Conservation (phyloP, 2,888 invertebrate species). For the Chelonus formosanus region DNA sequence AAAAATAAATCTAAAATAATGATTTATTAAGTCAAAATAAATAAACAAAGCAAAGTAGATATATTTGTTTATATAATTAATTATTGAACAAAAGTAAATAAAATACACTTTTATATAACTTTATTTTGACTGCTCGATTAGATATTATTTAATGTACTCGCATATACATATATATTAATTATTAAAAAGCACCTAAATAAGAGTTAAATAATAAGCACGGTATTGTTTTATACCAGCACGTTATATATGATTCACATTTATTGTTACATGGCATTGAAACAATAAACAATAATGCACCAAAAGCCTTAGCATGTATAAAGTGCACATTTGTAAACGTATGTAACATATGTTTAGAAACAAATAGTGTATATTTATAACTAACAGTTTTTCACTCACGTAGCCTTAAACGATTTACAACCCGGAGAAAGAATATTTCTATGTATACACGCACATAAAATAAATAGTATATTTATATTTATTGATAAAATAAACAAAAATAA, state of each 20-base stretch:
- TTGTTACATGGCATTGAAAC: conserved; percentile 5
- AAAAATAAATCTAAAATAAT: no score
- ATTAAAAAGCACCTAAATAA: no score
- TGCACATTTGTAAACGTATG: conserved; percentile 38
- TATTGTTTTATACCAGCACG: conserved; percentile 14
- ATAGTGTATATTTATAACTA: conserved; percentile 31
- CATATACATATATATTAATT: no score
- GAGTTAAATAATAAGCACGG: not conserved
- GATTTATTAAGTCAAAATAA: not conserved
- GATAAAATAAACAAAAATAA: conserved; percentile 6
- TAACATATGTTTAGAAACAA: conserved; percentile 3
- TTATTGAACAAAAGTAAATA: not conserved
- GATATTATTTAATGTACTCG: no score
- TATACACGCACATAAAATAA: conserved; percentile 26
- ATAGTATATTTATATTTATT: conserved; percentile 14
- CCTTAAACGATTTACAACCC: conserved; percentile 30
- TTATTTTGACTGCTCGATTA: no score
- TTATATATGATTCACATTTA: conserved; percentile 24
- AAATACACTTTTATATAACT: no score
- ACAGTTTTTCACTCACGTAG: conserved; percentile 38
- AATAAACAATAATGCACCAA: conserved; percentile 37
- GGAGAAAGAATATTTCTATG: conserved; percentile 20
- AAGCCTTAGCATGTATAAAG: conserved; percentile 42
- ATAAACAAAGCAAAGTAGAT: not conserved
- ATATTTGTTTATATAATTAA: not conserved